phyloP scores from a whole-genome alignment of 64 coral and sea anemone genomes.

The Orbicella faveolata region DNA sequence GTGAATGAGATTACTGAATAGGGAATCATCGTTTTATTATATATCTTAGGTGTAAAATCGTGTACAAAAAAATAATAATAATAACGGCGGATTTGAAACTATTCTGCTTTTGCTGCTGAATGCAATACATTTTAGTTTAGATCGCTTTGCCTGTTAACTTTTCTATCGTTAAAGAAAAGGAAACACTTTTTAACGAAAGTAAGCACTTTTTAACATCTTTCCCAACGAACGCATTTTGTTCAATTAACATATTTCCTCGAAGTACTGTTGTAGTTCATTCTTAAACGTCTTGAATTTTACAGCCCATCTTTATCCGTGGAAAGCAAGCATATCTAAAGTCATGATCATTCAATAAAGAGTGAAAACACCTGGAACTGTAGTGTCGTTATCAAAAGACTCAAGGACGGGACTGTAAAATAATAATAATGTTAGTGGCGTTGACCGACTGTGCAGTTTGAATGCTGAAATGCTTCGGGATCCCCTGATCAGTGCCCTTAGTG shows the following conservation, averaged over 20 bases:
- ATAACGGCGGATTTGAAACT: not conserved
- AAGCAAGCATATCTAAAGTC: not conserved
- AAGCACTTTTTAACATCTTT: not conserved
- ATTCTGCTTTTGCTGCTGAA: not conserved
- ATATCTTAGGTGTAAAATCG: not conserved
- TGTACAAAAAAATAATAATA: not conserved
- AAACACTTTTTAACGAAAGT: not conserved
- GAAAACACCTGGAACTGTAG: not conserved
- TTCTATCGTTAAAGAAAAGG: not conserved
- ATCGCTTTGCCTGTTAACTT: not conserved
- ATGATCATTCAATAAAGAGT: not conserved
- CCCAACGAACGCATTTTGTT: not conserved
- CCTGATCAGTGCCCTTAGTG: not conserved
- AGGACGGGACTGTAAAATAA: too few species aligned
- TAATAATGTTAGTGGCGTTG: too few species aligned
- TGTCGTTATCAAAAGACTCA: too few species aligned
- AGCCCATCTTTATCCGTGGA: not conserved
- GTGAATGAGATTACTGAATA: too few species aligned
- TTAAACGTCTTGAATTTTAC: not conserved
- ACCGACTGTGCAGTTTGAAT: too few species aligned
- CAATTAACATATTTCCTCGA: not conserved
- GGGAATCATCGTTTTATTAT: not conserved
- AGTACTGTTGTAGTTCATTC: not conserved
- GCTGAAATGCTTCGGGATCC: too few species aligned
- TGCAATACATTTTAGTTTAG: not conserved